These are phyloP conservation scores for Galago senegalensis DNA, from an alignment of 2,797 vertebrate genomes.

Conservation along the genomic window DNA sequence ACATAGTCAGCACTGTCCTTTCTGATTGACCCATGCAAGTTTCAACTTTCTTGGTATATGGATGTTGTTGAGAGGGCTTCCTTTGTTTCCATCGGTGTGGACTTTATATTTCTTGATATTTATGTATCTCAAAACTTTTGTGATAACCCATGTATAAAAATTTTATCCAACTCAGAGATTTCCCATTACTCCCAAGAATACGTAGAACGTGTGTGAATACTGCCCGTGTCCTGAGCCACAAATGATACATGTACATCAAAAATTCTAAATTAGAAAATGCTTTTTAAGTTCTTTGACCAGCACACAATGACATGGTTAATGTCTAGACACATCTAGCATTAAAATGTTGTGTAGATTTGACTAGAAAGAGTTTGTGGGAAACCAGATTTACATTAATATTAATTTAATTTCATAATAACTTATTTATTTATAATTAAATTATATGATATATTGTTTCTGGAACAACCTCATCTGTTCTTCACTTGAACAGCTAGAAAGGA, in stretches of 20 bases:
- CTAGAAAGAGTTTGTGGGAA: background rate
- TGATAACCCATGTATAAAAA: background rate
- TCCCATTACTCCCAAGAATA: background rate
- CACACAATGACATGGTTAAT: background rate
- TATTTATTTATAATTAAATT: background rate
- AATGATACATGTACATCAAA: background rate
- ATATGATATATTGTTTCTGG: background rate
- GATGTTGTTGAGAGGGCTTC: too few relatives aligned
- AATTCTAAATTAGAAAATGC: background rate
- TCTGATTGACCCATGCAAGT: too few relatives aligned
- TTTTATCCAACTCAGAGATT: background rate
- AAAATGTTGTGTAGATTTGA: background rate
- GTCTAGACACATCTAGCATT: background rate
- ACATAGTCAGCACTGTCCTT: too few relatives aligned
- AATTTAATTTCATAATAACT: slow-evolving; percentile 10
- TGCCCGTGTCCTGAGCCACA: background rate
- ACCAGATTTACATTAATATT: background rate
- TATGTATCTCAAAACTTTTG: too few relatives aligned
- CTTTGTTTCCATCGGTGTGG: too few relatives aligned
- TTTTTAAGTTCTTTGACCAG: background rate
- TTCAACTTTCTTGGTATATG: too few relatives aligned
- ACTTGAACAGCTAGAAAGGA: background rate
- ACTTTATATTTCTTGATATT: too few relatives aligned
- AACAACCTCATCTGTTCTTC: background rate
- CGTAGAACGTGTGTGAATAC: background rate